Percentiles rank a stretch among this genome's conserved stretches.
Evolutionary conservation across 2,888 invertebrate species (phyloP).

Genomic region (Molanna angustata): DNA sequence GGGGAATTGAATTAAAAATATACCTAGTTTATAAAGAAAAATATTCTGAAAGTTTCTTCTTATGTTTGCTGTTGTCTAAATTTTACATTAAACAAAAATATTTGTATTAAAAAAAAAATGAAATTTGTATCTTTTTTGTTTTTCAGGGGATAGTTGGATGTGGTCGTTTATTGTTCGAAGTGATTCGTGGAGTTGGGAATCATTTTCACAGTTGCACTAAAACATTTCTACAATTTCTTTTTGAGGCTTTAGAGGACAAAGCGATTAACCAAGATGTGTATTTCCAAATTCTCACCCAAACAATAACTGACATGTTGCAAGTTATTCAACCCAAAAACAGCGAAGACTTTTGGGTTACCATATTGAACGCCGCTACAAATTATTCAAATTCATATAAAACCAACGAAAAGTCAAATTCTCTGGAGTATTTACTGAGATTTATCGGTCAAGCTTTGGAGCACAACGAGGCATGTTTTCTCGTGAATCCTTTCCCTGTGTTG

Average conservation of each 20-base stretch:
- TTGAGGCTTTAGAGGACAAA: slow-evolving; percentile 59
- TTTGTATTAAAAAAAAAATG: neutral
- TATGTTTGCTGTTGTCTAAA: too few species aligned
- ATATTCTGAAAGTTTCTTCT: too few species aligned
- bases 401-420: slow-evolving; percentile 38
- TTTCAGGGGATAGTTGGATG: slow-evolving; percentile 74
- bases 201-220: slow-evolving; percentile 84
- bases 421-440: slow-evolving; percentile 54
- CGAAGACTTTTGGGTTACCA: slow-evolving; percentile 63
- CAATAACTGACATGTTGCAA: slow-evolving; percentile 61
- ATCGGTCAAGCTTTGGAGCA: slow-evolving; percentile 61
- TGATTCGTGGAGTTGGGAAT: slow-evolving; percentile 76
- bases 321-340: slow-evolving; percentile 63
- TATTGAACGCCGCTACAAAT: slow-evolving; percentile 35
- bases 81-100: neutral
- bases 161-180: slow-evolving; percentile 85
- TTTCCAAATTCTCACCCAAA: slow-evolving; percentile 63
- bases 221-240: slow-evolving; percentile 64
- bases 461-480: slow-evolving; percentile 62
- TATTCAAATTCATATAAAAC: slow-evolving; percentile 14
- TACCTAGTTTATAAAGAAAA: too few species aligned
- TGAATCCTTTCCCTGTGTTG: slow-evolving; percentile 59
- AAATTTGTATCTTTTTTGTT: slow-evolving; percentile 25
- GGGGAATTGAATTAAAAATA: too few species aligned
- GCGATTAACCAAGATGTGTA: slow-evolving; percentile 54